Evolutionary conservation across 2,113 vertebrate species (phyloP), one percentile per base, ranked within the genome.

Genomic region (Bambusicola thoracicus): DNA sequence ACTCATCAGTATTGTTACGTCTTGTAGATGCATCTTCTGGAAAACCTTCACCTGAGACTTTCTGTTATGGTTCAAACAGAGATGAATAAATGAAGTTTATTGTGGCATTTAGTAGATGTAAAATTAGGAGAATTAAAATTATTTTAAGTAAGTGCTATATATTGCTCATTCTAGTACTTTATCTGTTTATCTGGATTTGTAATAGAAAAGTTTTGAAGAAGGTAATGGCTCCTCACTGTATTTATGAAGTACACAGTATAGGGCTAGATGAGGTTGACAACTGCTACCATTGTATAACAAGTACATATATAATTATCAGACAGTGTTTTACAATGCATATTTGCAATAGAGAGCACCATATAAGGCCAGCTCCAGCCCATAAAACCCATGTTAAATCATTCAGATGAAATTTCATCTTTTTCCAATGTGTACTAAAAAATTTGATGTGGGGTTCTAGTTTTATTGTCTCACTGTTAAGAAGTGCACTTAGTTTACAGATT

Each of bases 101-200:
- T 75, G 61, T 10, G 8, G 10, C 38, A 74, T n/a, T 58, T 17
- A 75, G 21, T 34, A 72, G 8, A 6, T 85, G 38, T 75, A 76
- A 93, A 90, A 72, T 75, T 70, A 53, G 21, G 32, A 92, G 10
- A 75, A 66, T 5, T 68, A 63, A 63, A 53, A 27, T 1, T 21
- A 27, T 10, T 10, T 16, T 63, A 1, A 1, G 2, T 63, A 1
- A 1, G 2, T 17, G 8, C 40, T 72, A 29, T 1, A 1, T 21
- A 6, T 58, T 87, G 25, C 14, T 87, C 17, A 10, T 32, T 69
- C 32, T 49, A 85, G 16, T 34, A 20, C 32, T 29, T 8, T 46
- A 16, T 9, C 38, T 61, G n/a, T 14, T 84, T 16, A n/a, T 84
- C 70, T 74, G 20, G 19, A 74, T 59, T 81, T 43, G n/a, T 58